Evolutionary conservation across 2,797 vertebrate genomes (phyloP).

Genomic region (Anableps anableps): DNA sequence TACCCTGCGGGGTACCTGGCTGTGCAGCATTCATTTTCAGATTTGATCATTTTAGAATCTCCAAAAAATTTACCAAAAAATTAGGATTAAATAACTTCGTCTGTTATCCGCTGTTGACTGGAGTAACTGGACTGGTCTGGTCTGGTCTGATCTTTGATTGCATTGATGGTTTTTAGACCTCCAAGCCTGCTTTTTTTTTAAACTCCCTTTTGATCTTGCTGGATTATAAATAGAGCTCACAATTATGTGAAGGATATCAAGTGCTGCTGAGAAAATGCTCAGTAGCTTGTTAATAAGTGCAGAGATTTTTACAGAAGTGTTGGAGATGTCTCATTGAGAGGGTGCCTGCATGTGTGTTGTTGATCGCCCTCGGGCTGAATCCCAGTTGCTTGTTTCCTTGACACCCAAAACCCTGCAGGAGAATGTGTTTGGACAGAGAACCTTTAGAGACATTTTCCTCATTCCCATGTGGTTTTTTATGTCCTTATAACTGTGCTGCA

Average conservation of each 20-base stretch:
- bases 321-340: constrained; percentile 48
- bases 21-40: background rate
- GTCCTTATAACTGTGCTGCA: constrained; percentile 40
- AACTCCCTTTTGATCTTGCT: constrained; percentile 26
- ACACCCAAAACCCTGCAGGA: constrained; percentile 73
- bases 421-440: constrained; percentile 72
- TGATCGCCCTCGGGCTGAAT: constrained; percentile 55
- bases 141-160: background rate
- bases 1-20: background rate
- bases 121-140: background rate
- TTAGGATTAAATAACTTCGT: background rate
- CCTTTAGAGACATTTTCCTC: constrained; percentile 56
- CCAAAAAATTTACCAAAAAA: background rate
- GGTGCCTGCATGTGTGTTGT: constrained; percentile 44
- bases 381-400: constrained; percentile 79
- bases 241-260: constrained; percentile 59
- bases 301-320: constrained; percentile 35
- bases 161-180: constrained; percentile 1
- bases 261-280: constrained; percentile 60
- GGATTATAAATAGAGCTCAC: constrained; percentile 55
- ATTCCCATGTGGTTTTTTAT: constrained; percentile 36
- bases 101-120: background rate
- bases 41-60: background rate
- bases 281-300: constrained; percentile 51
- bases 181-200: background rate